Base-by-base conservation (phyloP, 2,113 vertebrate genomes). In the Tympanuchus pallidicinctus region DNA sequence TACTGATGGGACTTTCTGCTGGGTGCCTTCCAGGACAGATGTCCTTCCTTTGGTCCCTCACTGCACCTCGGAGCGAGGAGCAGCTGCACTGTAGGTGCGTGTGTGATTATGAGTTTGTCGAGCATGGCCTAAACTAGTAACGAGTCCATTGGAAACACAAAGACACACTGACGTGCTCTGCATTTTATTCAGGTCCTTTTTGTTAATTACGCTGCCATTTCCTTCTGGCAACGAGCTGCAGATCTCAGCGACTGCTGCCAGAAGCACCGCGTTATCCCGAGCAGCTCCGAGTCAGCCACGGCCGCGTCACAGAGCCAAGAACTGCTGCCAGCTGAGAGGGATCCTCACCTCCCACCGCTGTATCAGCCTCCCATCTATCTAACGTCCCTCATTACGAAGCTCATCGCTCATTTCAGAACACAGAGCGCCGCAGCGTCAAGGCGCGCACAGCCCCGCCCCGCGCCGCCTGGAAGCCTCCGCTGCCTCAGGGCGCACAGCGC, bases 41-140 rank as follows among this genome's bases (percentile, higher is more conserved):
- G 28, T 38, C 8, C 19, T 24, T 36, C 14, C 59, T 61, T 25
- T 21, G 25, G 8, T 7, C 42, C n/a, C 56, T 81, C 22, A 10
- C 36, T 64, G 1, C 40, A 38, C 50, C 38, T 34, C 47, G 13
- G 11, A 76, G 2, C 6, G 28, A 72, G 50, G 40, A 48, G 16
- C 2, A 11, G 4, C 22, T 34, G 16, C 34, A 18, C 4, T 1
- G 1, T 14, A 50, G 21, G 16, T 32, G 34, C 10, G 12, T 1
- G 5, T 3, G 4, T 11, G 21, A 28, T 32, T 3, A 5, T 11
- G 21, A 28, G 28, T 47, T 28, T 22, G 36, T 8, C 7, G 13
- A n/a, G 63, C 30, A 24, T 14, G 47, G 75, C 52, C 54, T 32
- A 45, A 27, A 18, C 27, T 19, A 15, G 7, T 7, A 52, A 71